Conservation (phyloP, 1,140 invertebrate genomes). For the Oryzaephilus surinamensis region DNA sequence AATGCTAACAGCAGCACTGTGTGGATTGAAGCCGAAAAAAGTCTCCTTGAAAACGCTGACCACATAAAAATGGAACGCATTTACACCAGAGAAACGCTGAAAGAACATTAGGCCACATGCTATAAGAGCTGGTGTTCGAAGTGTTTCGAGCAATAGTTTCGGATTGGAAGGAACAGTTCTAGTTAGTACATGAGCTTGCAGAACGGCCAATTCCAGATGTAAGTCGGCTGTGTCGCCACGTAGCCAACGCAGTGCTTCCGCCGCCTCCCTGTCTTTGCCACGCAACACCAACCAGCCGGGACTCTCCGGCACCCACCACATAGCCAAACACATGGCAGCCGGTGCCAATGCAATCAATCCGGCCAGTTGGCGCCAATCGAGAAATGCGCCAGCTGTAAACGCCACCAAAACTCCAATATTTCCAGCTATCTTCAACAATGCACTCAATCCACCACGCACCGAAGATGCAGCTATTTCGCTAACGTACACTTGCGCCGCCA, state of each 20-base stretch:
- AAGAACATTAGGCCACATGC: slow-evolving; percentile 79
- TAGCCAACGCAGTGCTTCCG: slow-evolving; percentile 63
- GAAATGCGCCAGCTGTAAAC: slow-evolving; percentile 67
- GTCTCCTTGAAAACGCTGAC: slow-evolving; percentile 70
- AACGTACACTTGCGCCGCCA: slow-evolving; percentile 76
- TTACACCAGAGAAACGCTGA: slow-evolving; percentile 70
- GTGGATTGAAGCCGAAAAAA: slow-evolving; percentile 68
- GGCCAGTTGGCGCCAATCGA: slow-evolving; percentile 73
- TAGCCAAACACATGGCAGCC: slow-evolving; percentile 53
- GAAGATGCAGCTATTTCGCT: slow-evolving; percentile 81
- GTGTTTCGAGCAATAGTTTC: slow-evolving; percentile 18
- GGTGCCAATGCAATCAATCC: slow-evolving; percentile 64
- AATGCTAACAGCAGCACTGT: slow-evolving; percentile 67
- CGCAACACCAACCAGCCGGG: slow-evolving; percentile 66
- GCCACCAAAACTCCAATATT: slow-evolving; percentile 74
- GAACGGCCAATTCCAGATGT: slow-evolving; percentile 53
- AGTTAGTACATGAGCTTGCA: slow-evolving; percentile 54
- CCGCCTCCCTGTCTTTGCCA: slow-evolving; percentile 66
- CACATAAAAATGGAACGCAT: slow-evolving; percentile 74
- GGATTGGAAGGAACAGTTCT: slow-evolving; percentile 28
- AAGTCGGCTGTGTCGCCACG: slow-evolving; percentile 63
- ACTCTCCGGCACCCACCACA: slow-evolving; percentile 70
- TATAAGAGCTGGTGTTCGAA: slow-evolving; percentile 56
- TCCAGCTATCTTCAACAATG: slow-evolving; percentile 73
- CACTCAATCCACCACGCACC: slow-evolving; percentile 73